Evolutionary conservation across 2,113 vertebrate genomes (phyloP), one percentile per base, ranked within the genome.

Genomic region (Ctenomys sociabilis): DNA sequence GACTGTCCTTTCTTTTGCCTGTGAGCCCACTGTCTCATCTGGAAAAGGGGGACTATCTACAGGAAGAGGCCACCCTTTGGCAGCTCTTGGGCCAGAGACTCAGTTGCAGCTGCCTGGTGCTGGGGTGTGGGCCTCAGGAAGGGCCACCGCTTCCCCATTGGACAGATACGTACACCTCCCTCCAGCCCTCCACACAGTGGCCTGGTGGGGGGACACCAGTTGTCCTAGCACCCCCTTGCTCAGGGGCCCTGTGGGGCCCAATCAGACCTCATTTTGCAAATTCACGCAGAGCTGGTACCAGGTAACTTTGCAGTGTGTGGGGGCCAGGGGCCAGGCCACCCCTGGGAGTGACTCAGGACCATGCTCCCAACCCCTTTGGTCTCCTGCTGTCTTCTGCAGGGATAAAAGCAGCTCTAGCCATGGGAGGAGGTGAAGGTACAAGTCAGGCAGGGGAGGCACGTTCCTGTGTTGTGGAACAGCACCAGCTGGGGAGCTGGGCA

Each of bases 231-330:
- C 59, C 81, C 30, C 19, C 72, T 70, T 92, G 66, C 78, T 91
- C 40, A 43, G 12, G 3, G 73, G 54, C 75, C 85, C 68, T 40
- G 21, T 45, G 49, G 68, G 77, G 52, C 49, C 91, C 86, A 93
- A 93, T 95, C 94, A 94, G 91, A 85, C 68, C 52, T 90, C 52
- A 90, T 70, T 95, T 57, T 93, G 17, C 4, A 4, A 30, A 64
- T 89, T 87, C 75, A n/a, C 84, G 57, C 0, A 7, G 49, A 89
- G 63, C 49, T 52, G 66, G 75, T 43, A 87, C 49, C 75, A 82
- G 73, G 73, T 19, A 35, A 54, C 73, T 80, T 80, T 73, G 54
- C 40, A 43, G 52, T 49, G 45, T 5, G 3, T 10, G 19, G 17
- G 37, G 61, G 12, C 22, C 1, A 8, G 64, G 11, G 37, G 7